Conservation (phyloP, 2,797 vertebrate genomes). For the Phoebastria nigripes region DNA sequence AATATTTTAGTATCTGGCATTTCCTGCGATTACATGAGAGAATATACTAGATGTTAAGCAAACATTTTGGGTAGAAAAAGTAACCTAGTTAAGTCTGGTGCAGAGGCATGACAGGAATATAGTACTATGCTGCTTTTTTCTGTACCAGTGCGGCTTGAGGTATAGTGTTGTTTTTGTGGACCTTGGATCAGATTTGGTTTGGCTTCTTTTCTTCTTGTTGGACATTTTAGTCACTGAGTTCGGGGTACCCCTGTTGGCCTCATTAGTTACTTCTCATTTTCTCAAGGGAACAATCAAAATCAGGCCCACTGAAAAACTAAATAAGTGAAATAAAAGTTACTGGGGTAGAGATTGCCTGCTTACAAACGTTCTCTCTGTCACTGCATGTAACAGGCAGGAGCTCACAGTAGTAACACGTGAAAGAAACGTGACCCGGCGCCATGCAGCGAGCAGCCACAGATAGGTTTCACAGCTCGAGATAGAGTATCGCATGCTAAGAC, state of each 20-base stretch:
- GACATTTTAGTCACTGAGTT: neutral
- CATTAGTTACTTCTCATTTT: neutral
- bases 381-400: neutral
- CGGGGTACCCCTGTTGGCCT: neutral
- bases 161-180: neutral
- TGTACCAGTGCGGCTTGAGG: neutral
- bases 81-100: neutral
- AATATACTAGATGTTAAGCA: constrained; percentile 4
- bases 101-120: neutral
- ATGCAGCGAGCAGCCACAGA: neutral
- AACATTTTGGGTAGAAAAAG: constrained; percentile 47
- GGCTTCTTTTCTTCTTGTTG: neutral
- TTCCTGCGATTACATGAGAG: neutral
- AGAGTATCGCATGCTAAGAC: neutral
- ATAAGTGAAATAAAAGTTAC: neutral
- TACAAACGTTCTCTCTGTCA: neutral
- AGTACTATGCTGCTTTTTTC: neutral
- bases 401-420: neutral
- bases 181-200: neutral
- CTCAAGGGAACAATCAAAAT: neutral
- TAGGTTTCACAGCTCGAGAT: neutral
- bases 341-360: neutral
- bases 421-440: neutral
- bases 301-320: neutral
- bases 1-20: constrained; percentile 32